phyloP scores from a whole-genome alignment of 2,888 invertebrate species.

The Dryobota labecula region DNA sequence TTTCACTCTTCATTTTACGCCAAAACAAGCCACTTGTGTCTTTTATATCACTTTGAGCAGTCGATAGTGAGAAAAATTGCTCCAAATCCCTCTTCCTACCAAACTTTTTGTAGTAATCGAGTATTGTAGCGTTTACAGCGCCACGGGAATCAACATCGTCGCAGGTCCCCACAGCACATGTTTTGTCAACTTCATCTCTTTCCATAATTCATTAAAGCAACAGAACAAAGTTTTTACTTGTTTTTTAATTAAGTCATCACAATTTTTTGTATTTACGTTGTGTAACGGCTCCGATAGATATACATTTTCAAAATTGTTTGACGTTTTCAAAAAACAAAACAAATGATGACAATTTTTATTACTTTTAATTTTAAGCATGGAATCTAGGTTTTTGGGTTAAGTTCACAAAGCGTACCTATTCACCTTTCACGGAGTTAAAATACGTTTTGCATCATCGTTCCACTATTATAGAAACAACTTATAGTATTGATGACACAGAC shows the following conservation, averaged over 20 bases:
- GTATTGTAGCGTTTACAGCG: slow-evolving; percentile 84
- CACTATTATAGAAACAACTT: too few relatives aligned
- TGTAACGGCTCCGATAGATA: slow-evolving; percentile 56
- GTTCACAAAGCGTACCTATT: too few relatives aligned
- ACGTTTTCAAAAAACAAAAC: slow-evolving; percentile 61
- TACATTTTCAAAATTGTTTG: slow-evolving; percentile 68
- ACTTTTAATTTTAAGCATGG: slow-evolving; percentile 19
- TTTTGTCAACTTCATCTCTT: slow-evolving; percentile 71
- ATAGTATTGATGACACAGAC: too few relatives aligned
- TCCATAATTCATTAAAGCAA: slow-evolving; percentile 75
- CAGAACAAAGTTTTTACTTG: slow-evolving; percentile 29
- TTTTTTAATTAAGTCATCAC: slow-evolving; percentile 37
- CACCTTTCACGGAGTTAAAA: neutral
- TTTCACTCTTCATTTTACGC: slow-evolving; percentile 85
- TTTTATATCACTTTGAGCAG: slow-evolving; percentile 83
- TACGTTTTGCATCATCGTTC: neutral
- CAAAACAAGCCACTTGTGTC: slow-evolving; percentile 85
- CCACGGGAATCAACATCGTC: slow-evolving; percentile 70
- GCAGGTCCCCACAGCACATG: slow-evolving; percentile 50
- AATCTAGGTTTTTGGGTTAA: slow-evolving; percentile 46
- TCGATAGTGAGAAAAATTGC: slow-evolving; percentile 91
- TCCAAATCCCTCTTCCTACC: slow-evolving; percentile 92
- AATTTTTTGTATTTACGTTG: slow-evolving; percentile 51
- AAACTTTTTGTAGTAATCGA: slow-evolving; percentile 93
- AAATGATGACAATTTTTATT: slow-evolving; percentile 35